These are phyloP conservation scores for Pseudococcus longispinus DNA, from an alignment of 2,888 invertebrate genomes.

Conservation along the genomic window DNA sequence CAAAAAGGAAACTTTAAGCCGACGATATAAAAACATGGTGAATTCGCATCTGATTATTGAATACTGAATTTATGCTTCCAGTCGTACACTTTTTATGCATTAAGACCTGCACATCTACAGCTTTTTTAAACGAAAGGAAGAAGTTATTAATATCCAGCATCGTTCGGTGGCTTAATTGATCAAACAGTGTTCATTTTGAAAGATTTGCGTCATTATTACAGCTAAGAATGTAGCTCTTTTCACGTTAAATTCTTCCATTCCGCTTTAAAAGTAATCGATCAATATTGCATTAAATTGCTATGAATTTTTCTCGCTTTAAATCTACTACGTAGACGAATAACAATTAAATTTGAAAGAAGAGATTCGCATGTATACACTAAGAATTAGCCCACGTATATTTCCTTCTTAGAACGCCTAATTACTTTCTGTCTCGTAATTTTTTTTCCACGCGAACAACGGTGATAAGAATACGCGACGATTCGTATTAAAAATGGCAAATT, in stretches of 20 bases:
- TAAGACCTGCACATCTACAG: not conserved
- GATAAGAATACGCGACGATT: not conserved
- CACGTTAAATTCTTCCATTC: not conserved
- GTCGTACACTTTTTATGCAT: not conserved
- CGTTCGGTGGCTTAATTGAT: slow-evolving; percentile 23
- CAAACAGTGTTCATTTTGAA: not conserved
- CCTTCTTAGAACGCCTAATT: not conserved
- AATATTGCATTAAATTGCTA: not conserved
- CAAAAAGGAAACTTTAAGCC: not conserved
- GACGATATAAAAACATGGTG: not conserved
- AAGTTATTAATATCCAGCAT: slow-evolving; percentile 20
- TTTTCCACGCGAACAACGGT: not conserved
- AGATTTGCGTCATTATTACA: not conserved
- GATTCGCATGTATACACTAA: not conserved
- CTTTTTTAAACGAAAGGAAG: not conserved
- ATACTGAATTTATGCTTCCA: not conserved
- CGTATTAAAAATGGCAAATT: not conserved
- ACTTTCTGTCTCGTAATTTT: not conserved
- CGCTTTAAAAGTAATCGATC: not conserved
- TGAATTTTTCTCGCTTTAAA: not conserved
- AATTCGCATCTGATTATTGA: not conserved
- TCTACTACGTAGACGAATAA: not conserved
- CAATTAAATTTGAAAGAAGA: not conserved
- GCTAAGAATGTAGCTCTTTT: not conserved
- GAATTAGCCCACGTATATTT: not conserved